These are phyloP conservation scores for Lithodes maja DNA, from an alignment of 2,888 invertebrate genomes.

Conservation along the genomic window DNA sequence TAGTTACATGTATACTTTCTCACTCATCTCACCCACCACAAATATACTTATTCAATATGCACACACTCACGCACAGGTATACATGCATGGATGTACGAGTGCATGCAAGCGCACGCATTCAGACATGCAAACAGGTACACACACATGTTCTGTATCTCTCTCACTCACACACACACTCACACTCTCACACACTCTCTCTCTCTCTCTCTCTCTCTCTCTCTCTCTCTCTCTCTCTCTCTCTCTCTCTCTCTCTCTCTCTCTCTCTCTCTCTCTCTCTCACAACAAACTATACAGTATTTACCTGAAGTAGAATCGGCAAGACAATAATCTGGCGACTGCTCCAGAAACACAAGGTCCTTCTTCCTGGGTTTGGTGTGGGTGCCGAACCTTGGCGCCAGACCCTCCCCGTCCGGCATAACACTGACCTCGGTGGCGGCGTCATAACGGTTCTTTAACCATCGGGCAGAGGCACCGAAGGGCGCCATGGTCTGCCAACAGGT, in stretches of 20 bases:
- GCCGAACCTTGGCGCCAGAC: conserved; percentile 33
- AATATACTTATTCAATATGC: not conserved
- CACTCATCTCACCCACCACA: no score
- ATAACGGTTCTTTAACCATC: conserved; percentile 54
- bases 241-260: not conserved
- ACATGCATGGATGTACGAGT: not conserved
- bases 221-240: not conserved
- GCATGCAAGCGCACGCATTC: not conserved
- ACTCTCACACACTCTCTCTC: not conserved
- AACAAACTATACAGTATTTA: not conserved
- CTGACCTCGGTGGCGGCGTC: conserved; percentile 61
- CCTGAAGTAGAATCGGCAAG: conserved; percentile 47
- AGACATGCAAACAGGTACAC: not conserved
- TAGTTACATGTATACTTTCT: no score
- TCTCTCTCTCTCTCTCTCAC: not conserved
- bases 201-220: no score
- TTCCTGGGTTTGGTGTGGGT: conserved; percentile 40
- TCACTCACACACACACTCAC: not conserved
- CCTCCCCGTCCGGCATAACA: conserved; percentile 50
- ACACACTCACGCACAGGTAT: conserved; percentile 18
- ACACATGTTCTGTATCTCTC: not conserved
- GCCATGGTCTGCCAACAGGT: conserved; percentile 97
- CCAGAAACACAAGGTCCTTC: conserved; percentile 60
- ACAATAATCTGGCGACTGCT: conserved; percentile 60
- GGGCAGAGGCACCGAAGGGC: conserved; percentile 74